These are phyloP conservation scores for Trachelipus rathkii DNA, from an alignment of 1,140 invertebrate species.

Conservation along the genomic window DNA sequence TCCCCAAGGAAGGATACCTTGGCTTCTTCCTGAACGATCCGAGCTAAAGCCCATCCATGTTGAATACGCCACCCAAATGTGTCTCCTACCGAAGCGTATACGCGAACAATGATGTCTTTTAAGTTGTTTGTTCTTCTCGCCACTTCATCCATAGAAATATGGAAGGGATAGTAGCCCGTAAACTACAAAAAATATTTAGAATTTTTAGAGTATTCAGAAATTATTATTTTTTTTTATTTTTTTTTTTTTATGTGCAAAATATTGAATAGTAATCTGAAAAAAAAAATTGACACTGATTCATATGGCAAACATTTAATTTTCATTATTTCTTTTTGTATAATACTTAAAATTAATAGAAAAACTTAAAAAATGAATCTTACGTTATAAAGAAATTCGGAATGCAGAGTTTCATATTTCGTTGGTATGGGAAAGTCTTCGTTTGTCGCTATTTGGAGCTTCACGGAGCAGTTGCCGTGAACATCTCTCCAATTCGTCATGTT, in stretches of 20 bases:
- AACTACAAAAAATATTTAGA: conserved; percentile 42
- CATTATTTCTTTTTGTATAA: too few relatives aligned
- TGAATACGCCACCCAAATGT: conserved; percentile 71
- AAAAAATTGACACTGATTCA: too few relatives aligned
- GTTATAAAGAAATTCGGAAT: conserved; percentile 33
- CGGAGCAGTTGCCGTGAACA: conserved; percentile 38
- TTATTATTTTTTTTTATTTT: too few relatives aligned
- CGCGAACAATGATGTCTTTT: conserved; percentile 35
- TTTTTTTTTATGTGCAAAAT: too few relatives aligned
- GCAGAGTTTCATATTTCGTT: conserved; percentile 19
- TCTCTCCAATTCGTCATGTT: conserved; percentile 72
- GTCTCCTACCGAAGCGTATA: conserved; percentile 44
- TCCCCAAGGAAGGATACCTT: conserved; percentile 61
- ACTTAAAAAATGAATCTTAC: conserved; percentile 9
- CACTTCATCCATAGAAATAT: conserved; percentile 49
- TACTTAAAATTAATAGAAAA: too few relatives aligned
- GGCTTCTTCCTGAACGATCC: conserved; percentile 80
- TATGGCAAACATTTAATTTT: too few relatives aligned
- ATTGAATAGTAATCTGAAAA: too few relatives aligned
- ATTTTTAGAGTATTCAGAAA: too few relatives aligned
- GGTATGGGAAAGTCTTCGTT: conserved; percentile 18
- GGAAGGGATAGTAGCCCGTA: conserved; percentile 45
- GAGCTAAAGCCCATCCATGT: conserved; percentile 77
- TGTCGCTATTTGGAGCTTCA: conserved; percentile 33
- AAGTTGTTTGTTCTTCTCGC: conserved; percentile 7